Conservation (phyloP, 2,113 vertebrate genomes). For the Tetraodon nigroviridis region DNA sequence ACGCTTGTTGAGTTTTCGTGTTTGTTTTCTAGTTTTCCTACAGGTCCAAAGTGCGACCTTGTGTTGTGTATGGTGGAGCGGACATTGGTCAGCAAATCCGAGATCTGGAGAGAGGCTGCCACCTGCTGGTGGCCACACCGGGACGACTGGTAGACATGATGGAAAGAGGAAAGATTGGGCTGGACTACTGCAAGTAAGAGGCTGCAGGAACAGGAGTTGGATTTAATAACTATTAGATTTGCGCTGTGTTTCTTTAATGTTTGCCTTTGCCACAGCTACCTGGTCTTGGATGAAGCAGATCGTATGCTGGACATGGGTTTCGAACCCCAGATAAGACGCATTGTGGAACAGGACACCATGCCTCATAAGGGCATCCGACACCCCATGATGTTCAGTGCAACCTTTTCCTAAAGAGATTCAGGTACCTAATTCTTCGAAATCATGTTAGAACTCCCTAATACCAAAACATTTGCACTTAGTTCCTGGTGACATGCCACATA, state of each 20-base stretch:
- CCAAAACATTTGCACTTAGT: background rate
- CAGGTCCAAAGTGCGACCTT: slow-evolving; percentile 92
- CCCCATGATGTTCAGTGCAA: slow-evolving; percentile 99
- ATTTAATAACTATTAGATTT: background rate
- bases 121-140: slow-evolving; percentile 93
- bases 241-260: background rate
- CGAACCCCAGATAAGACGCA: slow-evolving; percentile 95
- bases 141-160: slow-evolving; percentile 98
- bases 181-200: slow-evolving; percentile 93
- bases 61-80: slow-evolving; percentile 94
- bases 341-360: slow-evolving; percentile 97
- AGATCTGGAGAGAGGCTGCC: slow-evolving; percentile 93
- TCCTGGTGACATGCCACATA: background rate
- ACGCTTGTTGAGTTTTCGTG: background rate
- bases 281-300: slow-evolving; percentile 96
- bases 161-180: slow-evolving; percentile 94
- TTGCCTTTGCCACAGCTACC: slow-evolving; percentile 73
- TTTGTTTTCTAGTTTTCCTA: slow-evolving; percentile 82
- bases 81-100: slow-evolving; percentile 97
- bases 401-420: slow-evolving; percentile 99
- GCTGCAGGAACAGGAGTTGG: background rate
- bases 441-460: background rate
- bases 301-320: slow-evolving; percentile 99
- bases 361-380: slow-evolving; percentile 91
- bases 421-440: slow-evolving; percentile 63